A percentile compares a stretch with the other conserved stretches of the same genome.
Conservation (phyloP, 2,113 vertebrate genomes). For the Paedocypris sp. region DNA sequence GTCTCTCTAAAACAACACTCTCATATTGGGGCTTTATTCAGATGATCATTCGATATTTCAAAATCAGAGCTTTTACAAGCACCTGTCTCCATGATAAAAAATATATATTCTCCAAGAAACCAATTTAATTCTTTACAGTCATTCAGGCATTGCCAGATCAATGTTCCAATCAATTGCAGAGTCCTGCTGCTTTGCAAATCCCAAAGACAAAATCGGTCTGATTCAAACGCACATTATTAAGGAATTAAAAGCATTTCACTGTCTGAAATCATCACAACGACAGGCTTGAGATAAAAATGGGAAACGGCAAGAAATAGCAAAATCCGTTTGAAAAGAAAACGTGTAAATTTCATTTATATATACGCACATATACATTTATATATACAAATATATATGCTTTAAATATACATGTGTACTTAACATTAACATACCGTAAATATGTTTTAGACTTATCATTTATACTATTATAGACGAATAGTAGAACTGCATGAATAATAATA, state of each 20-base stretch:
- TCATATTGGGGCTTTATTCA: constrained; percentile 42
- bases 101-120: constrained; percentile 64
- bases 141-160: constrained; percentile 59
- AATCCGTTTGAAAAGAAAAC: too few species aligned
- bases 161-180: constrained; percentile 58
- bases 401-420: too few species aligned
- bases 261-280: too few species aligned
- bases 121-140: constrained; percentile 64
- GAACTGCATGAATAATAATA: too few species aligned
- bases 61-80: constrained; percentile 38
- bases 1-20: constrained; percentile 12
- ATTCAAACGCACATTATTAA: not conserved
- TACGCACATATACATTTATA: too few species aligned
- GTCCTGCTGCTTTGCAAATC: constrained; percentile 46
- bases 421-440: too few species aligned
- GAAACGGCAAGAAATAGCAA: too few species aligned
- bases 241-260: constrained; percentile 3
- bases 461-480: too few species aligned
- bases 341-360: too few species aligned
- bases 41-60: constrained; percentile 43
- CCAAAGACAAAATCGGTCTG: constrained; percentile 1
- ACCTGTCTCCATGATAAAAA: constrained; percentile 51
- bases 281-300: too few species aligned
- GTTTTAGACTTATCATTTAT: too few species aligned
- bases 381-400: too few species aligned